Percentiles rank a stretch among this genome's conserved stretches.
phyloP scores from a whole-genome alignment of 1,140 invertebrate genomes.

The Brachionus koreanus region DNA sequence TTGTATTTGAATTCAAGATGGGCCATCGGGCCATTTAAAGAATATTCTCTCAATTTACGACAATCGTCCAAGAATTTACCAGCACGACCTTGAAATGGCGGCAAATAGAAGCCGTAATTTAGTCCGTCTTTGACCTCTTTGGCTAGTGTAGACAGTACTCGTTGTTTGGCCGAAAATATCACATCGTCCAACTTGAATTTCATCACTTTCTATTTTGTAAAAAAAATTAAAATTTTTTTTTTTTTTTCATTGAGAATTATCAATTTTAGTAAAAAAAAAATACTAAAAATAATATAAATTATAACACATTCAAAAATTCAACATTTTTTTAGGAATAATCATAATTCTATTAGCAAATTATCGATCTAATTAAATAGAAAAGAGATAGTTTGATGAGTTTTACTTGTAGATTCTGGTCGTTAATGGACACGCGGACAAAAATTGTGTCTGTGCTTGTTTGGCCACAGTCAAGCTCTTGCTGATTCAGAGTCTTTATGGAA shows the following conservation, averaged over 20 bases:
- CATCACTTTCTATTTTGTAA: slow-evolving; percentile 93
- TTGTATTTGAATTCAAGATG: slow-evolving; percentile 87
- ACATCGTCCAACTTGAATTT: slow-evolving; percentile 91
- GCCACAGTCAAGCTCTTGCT: neutral
- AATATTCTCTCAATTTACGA: slow-evolving; percentile 87
- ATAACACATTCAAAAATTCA: too few relatives aligned
- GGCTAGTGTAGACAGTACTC: slow-evolving; percentile 70
- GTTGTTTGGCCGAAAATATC: slow-evolving; percentile 95
- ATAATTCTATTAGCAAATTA: too few relatives aligned
- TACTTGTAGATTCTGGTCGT: slow-evolving; percentile 18
- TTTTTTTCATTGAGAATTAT: too few relatives aligned
- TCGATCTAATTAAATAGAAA: too few relatives aligned
- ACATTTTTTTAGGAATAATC: too few relatives aligned
- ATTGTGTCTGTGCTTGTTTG: neutral
- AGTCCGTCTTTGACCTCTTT: slow-evolving; percentile 96
- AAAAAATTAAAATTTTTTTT: too few relatives aligned
- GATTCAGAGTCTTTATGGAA: neutral
- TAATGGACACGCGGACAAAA: neutral
- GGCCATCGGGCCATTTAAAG: slow-evolving; percentile 92
- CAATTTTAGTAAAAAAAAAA: too few relatives aligned
- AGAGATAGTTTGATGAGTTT: too few relatives aligned
- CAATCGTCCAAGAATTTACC: slow-evolving; percentile 99
- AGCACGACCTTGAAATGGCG: slow-evolving; percentile 74
- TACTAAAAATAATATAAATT: too few relatives aligned
- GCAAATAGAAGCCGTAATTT: slow-evolving; percentile 97